These are phyloP conservation scores for Ispidina picta DNA, from an alignment of 2,797 vertebrate genomes.

Conservation along the genomic window DNA sequence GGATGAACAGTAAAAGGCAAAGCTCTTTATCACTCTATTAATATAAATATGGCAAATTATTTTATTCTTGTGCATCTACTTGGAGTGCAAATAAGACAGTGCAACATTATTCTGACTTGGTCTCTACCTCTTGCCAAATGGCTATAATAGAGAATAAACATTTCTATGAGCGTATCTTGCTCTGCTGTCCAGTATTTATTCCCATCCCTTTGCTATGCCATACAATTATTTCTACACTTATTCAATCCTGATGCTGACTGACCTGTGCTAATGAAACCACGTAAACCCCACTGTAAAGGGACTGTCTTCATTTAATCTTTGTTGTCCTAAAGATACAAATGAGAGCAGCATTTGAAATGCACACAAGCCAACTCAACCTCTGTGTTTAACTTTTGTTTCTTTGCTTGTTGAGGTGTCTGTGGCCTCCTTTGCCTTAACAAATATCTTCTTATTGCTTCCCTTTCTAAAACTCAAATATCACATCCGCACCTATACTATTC, in stretches of 20 bases:
- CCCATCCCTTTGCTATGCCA: background rate
- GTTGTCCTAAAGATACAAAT: slow-evolving; percentile 35
- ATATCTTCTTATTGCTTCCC: background rate
- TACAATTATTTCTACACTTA: slow-evolving; percentile 60
- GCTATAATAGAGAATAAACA: background rate
- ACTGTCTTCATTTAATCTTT: slow-evolving; percentile 52
- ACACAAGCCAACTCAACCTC: background rate
- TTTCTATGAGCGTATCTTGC: background rate
- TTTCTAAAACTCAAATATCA: background rate
- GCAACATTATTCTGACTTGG: background rate
- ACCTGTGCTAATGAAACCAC: slow-evolving; percentile 14
- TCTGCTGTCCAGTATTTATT: background rate
- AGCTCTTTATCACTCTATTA: background rate
- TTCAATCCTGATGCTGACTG: slow-evolving; percentile 3
- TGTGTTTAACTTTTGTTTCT: background rate
- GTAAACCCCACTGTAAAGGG: slow-evolving; percentile 1
- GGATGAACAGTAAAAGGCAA: background rate
- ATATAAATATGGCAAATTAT: background rate
- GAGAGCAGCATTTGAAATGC: slow-evolving; percentile 11
- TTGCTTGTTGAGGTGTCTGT: background rate
- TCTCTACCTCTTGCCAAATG: background rate
- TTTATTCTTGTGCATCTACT: background rate
- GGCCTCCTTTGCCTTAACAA: background rate
- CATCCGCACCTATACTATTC: accelerated
- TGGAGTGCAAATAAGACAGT: background rate